phyloP scores from a whole-genome alignment of 2,888 invertebrate genomes.

The Andrena chrysosceles region DNA sequence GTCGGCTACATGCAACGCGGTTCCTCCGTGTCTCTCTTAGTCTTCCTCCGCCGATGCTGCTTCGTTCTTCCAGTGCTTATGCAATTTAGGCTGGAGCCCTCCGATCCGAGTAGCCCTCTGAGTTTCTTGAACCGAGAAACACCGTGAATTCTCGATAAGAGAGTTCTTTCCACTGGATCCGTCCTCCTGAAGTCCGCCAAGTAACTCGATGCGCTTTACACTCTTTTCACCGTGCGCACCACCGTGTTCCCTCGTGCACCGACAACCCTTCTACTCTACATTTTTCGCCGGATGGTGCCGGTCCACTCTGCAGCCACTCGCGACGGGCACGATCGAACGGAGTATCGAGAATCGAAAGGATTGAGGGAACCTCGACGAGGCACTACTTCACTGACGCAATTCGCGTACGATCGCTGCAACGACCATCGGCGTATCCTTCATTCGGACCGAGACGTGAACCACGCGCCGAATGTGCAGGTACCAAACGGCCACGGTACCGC shows the following conservation, averaged over 20 bases:
- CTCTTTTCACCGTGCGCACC: conserved; percentile 20
- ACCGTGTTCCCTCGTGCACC: conserved; percentile 7
- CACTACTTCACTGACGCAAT: conserved; percentile 25
- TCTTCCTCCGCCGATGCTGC: background rate
- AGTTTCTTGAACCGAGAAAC: too few species aligned
- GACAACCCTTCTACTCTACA: conserved; percentile 30
- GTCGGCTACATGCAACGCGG: conserved; percentile 70
- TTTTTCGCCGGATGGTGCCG: conserved; percentile 10
- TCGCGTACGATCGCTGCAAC: background rate
- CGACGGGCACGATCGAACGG: background rate
- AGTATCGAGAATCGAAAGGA: background rate
- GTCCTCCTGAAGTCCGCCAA: too few species aligned
- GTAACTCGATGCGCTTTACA: background rate
- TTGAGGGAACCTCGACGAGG: too few species aligned
- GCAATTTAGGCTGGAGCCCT: too few species aligned
- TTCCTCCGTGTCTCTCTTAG: conserved; percentile 5
- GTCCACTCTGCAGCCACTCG: background rate
- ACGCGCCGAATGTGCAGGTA: background rate
- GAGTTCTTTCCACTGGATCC: background rate
- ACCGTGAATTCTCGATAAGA: background rate
- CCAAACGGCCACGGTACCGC: background rate
- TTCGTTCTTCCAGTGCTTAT: background rate
- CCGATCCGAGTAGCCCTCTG: too few species aligned
- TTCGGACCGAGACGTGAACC: background rate
- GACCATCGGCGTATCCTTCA: background rate